phyloP scores from a whole-genome alignment of 2,113 vertebrate genomes.

The Ageneiosus marmoratus region DNA sequence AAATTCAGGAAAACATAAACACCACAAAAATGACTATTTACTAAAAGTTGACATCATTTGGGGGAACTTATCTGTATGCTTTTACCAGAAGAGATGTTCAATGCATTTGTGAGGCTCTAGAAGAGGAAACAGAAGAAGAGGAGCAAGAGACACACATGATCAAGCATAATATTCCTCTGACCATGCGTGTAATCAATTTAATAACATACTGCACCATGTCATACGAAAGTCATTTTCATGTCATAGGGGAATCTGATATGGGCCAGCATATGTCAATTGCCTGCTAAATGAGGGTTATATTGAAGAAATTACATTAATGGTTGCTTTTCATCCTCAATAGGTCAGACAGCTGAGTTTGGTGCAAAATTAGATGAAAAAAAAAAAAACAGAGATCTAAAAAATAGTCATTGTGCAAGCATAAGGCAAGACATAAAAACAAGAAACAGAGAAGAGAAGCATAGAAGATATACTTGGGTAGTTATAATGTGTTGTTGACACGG shows the following conservation, averaged over 20 bases:
- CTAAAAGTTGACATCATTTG: background rate
- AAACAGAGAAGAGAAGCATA: background rate
- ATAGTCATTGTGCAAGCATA: background rate
- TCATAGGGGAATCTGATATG: background rate
- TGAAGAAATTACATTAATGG: constrained; percentile 33
- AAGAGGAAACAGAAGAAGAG: background rate
- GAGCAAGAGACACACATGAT: background rate
- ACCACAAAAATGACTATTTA: background rate
- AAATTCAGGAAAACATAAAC: background rate
- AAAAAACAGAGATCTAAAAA: background rate
- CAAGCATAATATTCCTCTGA: background rate
- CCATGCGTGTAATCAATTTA: constrained; percentile 15
- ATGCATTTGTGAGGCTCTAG: background rate
- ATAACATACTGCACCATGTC: constrained; percentile 13
- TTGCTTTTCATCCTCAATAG: background rate
- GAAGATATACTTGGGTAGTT: background rate
- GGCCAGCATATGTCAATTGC: constrained; percentile 14
- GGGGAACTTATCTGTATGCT: background rate
- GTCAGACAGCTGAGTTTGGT: background rate
- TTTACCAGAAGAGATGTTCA: background rate
- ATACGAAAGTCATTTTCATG: constrained; percentile 16
- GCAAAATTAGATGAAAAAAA: background rate
- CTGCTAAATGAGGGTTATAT: constrained; percentile 29
- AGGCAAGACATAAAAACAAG: background rate
- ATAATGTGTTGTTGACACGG: background rate